These are phyloP conservation scores for Trichogramma pretiosum DNA, from an alignment of 1,140 invertebrate genomes.

Conservation along the genomic window DNA sequence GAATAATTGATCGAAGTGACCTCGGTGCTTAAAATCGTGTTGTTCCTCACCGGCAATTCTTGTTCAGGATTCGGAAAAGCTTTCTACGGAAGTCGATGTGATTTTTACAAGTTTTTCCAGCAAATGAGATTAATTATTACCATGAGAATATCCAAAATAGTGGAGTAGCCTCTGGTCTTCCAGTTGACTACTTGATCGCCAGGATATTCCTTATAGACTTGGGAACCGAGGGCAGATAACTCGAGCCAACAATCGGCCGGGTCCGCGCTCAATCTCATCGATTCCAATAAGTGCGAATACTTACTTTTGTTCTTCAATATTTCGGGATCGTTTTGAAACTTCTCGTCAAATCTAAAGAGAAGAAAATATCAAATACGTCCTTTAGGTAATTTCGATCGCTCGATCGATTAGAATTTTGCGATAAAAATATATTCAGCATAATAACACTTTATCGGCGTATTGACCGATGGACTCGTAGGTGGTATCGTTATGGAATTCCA, in stretches of 20 bases:
- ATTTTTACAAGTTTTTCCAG: neutral
- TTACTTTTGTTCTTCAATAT: slow-evolving; percentile 22
- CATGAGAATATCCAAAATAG: slow-evolving; percentile 50
- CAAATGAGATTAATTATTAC: slow-evolving; percentile 28
- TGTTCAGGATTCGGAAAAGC: slow-evolving; percentile 27
- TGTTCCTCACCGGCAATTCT: slow-evolving; percentile 30
- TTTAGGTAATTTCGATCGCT: no score
- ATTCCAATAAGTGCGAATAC: slow-evolving; percentile 45
- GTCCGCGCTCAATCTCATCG: slow-evolving; percentile 45
- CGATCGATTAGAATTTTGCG: neutral
- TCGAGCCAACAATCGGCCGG: slow-evolving; percentile 51
- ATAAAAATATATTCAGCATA: neutral
- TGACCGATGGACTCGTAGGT: slow-evolving; percentile 39
- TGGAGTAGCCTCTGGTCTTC: slow-evolving; percentile 52
- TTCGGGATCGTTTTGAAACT: slow-evolving; percentile 17
- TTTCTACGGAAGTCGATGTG: slow-evolving; percentile 23
- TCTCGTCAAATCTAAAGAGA: slow-evolving; percentile 19
- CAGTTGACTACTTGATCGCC: slow-evolving; percentile 52
- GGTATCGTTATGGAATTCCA: slow-evolving; percentile 21
- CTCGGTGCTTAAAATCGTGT: slow-evolving; percentile 30
- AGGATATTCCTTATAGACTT: slow-evolving; percentile 47
- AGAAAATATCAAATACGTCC: slow-evolving; percentile 2
- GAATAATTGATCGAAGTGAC: slow-evolving; percentile 22
- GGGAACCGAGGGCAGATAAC: slow-evolving; percentile 40
- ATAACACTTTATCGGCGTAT: slow-evolving; percentile 27